A percentile compares a stretch with the other conserved stretches of the same genome.
Conservation (phyloP, 2,113 vertebrate genomes). For the Bos indicus region DNA sequence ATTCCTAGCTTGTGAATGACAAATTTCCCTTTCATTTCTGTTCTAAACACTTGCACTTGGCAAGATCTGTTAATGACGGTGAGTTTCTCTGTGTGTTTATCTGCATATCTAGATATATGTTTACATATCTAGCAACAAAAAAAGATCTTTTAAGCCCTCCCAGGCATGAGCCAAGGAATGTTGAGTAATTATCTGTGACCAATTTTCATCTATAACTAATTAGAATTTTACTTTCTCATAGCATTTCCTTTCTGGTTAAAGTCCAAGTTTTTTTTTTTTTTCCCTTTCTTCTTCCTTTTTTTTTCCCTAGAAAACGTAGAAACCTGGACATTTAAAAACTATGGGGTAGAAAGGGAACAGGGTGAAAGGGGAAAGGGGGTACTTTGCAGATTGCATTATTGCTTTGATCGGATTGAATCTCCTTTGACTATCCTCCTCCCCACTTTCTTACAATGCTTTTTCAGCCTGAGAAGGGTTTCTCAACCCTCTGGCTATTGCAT, state of each 20-base stretch:
- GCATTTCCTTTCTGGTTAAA: constrained; percentile 53
- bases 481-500: constrained; percentile 30
- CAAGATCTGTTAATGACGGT: constrained; percentile 14
- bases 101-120: constrained; percentile 23
- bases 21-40: constrained; percentile 47
- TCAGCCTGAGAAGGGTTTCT: constrained; percentile 15
- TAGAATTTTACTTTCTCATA: constrained; percentile 63
- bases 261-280: background rate
- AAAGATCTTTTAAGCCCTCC: constrained; percentile 40
- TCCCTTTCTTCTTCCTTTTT: background rate
- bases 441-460: background rate
- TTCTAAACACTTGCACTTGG: constrained; percentile 26
- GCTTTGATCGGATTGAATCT: constrained; percentile 23
- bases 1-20: constrained; percentile 47
- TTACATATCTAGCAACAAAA: constrained; percentile 25
- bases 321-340: constrained; percentile 49
- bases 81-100: constrained; percentile 38
- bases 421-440: background rate
- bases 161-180: constrained; percentile 60
- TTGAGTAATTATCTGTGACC: constrained; percentile 62
- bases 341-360: background rate
- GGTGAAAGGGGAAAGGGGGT: background rate
- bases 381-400: background rate
- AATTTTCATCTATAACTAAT: constrained; percentile 69
- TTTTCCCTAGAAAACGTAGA: constrained; percentile 15